phyloP scores from a whole-genome alignment of 2,113 vertebrate genomes.

The Ochotona princeps region DNA sequence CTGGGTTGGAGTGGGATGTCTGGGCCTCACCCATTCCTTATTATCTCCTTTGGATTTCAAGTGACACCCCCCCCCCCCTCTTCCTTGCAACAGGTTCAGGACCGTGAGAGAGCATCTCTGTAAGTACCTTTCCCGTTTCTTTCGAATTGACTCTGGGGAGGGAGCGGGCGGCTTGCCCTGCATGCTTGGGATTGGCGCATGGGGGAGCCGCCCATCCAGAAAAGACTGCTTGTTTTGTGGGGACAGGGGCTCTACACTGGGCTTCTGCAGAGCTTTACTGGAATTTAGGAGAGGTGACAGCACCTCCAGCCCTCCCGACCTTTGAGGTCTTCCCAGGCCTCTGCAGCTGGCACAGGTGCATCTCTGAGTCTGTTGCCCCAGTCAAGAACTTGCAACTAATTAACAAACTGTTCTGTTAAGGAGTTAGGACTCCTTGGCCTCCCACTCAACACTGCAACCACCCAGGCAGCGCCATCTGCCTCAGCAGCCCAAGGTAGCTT shows the following conservation, averaged over 20 bases:
- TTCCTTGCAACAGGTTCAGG: constrained; percentile 88
- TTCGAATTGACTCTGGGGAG: constrained; percentile 48
- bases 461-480: neutral
- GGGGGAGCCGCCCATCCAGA: neutral
- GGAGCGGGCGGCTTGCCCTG: neutral
- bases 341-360: constrained; percentile 81
- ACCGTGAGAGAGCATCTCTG: constrained; percentile 76
- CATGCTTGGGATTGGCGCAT: neutral
- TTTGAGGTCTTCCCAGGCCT: constrained; percentile 29
- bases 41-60: constrained; percentile 76
- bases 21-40: constrained; percentile 64
- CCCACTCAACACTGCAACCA: constrained; percentile 49
- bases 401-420: constrained; percentile 66
- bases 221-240: neutral
- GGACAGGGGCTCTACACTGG: neutral
- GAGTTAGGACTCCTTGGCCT: constrained; percentile 60
- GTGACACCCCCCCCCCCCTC: constrained; percentile 82
- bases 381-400: constrained; percentile 66
- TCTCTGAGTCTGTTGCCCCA: neutral
- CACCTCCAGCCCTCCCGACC: neutral
- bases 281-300: constrained; percentile 61
- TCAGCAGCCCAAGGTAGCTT: neutral
- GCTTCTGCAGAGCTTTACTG: constrained; percentile 8
- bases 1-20: constrained; percentile 45
- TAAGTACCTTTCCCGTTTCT: constrained; percentile 84